Conservation (phyloP, 2,888 invertebrate genomes). For the Lordiphosa fenestrarum region DNA sequence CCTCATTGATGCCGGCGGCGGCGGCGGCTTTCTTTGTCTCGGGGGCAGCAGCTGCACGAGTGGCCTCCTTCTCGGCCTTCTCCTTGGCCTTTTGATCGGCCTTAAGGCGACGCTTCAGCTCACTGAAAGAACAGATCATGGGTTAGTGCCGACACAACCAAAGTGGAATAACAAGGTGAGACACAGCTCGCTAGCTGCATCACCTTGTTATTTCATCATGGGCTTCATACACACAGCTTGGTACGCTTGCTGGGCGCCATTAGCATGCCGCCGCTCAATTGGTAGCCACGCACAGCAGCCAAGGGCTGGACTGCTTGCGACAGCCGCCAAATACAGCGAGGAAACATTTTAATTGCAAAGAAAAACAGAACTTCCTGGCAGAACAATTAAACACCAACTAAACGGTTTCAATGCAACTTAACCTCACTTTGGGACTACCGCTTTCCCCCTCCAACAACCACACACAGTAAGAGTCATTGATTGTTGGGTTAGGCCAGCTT, state of each 20-base stretch:
- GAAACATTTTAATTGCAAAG: constrained; percentile 15
- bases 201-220: neutral
- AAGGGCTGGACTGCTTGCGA: constrained; percentile 9
- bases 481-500: constrained; percentile 4
- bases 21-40: constrained; percentile 71
- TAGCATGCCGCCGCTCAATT: constrained; percentile 38
- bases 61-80: constrained; percentile 88
- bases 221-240: constrained; percentile 65
- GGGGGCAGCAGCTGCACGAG: constrained; percentile 77
- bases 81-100: constrained; percentile 96
- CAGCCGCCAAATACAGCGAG: constrained; percentile 29
- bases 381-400: neutral
- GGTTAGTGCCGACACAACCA: neutral
- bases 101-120: constrained; percentile 94
- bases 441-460: too few relatives aligned
- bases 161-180: too few relatives aligned
- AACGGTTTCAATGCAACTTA: constrained; percentile 4
- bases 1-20: constrained; percentile 81
- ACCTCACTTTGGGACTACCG: neutral
- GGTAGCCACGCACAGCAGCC: constrained; percentile 23
- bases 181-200: neutral
- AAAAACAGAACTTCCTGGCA: constrained; percentile 4
- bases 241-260: constrained; percentile 70
- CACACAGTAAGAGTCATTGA: neutral
- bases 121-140: constrained; percentile 84